Conservation (phyloP, 2,113 vertebrate genomes). For the Panthera tigris region DNA sequence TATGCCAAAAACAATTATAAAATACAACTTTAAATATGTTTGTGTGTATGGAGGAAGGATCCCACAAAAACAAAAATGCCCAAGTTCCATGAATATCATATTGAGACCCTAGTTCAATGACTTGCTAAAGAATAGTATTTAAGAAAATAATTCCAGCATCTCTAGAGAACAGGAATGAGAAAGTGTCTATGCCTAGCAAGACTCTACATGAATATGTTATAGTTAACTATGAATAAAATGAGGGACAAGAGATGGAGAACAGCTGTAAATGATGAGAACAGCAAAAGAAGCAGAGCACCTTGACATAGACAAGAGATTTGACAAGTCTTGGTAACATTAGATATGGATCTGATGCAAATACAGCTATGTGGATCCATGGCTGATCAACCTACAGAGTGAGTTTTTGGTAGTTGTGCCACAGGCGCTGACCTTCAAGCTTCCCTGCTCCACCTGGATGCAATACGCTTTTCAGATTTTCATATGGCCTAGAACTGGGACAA, state of each 20-base stretch:
- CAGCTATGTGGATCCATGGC: neutral
- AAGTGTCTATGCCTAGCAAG: neutral
- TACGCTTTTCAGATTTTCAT: neutral
- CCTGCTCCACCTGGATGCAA: neutral
- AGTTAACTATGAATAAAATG: neutral
- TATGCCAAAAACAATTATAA: neutral
- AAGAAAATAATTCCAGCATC: neutral
- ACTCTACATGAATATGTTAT: neutral
- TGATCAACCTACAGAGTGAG: neutral
- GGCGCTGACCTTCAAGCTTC: neutral
- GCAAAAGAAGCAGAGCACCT: neutral
- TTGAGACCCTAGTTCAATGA: neutral
- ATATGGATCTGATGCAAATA: neutral
- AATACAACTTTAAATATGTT: neutral
- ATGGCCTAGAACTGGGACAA: neutral
- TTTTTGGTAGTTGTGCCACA: neutral
- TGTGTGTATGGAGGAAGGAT: neutral
- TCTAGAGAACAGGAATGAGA: neutral
- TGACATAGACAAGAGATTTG: neutral
- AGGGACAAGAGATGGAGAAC: neutral
- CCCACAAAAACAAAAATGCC: neutral
- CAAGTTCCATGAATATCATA: neutral
- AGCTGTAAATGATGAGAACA: neutral
- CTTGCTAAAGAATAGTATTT: neutral
- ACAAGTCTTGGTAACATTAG: neutral